phyloP scores from a whole-genome alignment of 2,113 vertebrate genomes.

The Pachycephala philippinensis region DNA sequence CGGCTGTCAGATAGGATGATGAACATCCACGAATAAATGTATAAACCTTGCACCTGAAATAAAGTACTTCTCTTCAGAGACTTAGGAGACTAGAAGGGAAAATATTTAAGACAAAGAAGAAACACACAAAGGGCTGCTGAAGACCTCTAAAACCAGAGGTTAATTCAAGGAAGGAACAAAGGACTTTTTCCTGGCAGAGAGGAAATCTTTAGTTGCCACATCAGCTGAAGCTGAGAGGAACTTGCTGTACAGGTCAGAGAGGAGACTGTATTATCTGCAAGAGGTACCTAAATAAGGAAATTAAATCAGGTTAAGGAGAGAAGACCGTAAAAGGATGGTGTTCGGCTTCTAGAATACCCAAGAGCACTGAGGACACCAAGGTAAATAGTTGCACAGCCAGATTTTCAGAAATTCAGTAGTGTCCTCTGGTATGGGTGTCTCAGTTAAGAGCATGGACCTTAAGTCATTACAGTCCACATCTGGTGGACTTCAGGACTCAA shows the following conservation, averaged over 20 bases:
- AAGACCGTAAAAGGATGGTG: not conserved
- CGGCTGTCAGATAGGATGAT: not conserved
- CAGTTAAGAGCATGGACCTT: not conserved
- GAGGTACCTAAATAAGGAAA: not conserved
- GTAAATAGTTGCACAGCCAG: not conserved
- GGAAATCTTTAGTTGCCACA: not conserved
- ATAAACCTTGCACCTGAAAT: not conserved
- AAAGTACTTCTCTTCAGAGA: not conserved
- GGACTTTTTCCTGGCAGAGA: not conserved
- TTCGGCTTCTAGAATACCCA: not conserved
- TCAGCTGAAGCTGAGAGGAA: conserved; percentile 2
- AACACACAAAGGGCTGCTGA: not conserved
- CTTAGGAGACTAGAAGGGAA: not conserved
- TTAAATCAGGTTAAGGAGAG: not conserved
- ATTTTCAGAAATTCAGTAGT: not conserved
- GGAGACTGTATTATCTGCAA: not conserved
- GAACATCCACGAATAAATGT: not conserved
- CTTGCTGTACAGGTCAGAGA: not conserved
- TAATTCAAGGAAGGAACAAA: not conserved
- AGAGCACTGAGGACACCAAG: not conserved
- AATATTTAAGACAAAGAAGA: not conserved
- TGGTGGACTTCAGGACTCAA: not conserved
- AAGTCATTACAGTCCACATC: not conserved
- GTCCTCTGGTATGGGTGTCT: not conserved
- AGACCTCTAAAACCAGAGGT: not conserved